phyloP scores from a whole-genome alignment of 2,888 invertebrate species.

The Liposcelis brunnea region DNA sequence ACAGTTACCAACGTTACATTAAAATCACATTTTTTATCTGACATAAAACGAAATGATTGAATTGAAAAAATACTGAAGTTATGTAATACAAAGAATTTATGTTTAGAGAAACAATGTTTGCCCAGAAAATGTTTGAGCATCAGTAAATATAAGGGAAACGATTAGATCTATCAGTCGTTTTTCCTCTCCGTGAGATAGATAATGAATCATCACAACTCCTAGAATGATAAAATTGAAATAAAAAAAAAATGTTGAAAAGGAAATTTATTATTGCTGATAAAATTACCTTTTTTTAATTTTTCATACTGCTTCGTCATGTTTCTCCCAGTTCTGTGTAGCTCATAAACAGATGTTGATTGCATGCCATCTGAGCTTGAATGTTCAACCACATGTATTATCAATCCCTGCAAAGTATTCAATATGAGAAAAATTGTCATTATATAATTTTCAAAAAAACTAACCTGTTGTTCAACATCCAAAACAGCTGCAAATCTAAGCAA shows the following conservation, averaged over 20 bases:
- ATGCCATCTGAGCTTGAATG: slow-evolving; percentile 18
- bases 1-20: no score
- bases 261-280: no score
- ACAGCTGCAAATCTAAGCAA: slow-evolving; percentile 19
- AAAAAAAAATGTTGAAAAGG: background rate
- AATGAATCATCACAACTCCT: slow-evolving; percentile 19
- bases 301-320: slow-evolving; percentile 19
- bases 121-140: slow-evolving; percentile 19
- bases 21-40: no score
- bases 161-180: slow-evolving; percentile 18
- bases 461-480: slow-evolving; percentile 18
- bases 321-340: slow-evolving; percentile 18
- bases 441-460: slow-evolving; percentile 13
- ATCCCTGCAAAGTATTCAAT: slow-evolving; percentile 14
- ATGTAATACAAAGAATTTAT: no score
- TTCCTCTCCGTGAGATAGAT: slow-evolving; percentile 17
- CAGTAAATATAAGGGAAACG: slow-evolving; percentile 17
- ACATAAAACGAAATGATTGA: no score
- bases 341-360: slow-evolving; percentile 19
- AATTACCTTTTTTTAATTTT: slow-evolving; percentile 19
- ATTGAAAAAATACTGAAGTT: no score
- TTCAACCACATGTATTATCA: slow-evolving; percentile 19
- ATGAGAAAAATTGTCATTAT: background rate
- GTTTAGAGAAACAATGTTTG: slow-evolving; percentile 20
- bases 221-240: background rate